Conservation (phyloP, 2,113 vertebrate species). For the Entelurus aequoreus region DNA sequence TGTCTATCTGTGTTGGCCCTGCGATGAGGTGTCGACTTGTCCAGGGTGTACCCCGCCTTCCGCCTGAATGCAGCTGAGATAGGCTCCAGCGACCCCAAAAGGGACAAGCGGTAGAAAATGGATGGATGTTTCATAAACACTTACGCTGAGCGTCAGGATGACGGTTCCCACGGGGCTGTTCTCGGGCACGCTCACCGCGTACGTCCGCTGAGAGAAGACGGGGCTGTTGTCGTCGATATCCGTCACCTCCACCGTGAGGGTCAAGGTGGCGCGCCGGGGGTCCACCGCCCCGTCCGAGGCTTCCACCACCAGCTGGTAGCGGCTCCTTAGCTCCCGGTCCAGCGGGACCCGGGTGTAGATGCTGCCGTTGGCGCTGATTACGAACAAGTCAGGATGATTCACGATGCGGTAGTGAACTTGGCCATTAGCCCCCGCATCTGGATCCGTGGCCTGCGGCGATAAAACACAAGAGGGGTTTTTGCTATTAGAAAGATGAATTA, state of each 20-base stretch:
- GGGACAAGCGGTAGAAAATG: too few species aligned
- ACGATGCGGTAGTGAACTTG: conserved; percentile 85
- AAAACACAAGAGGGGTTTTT: not conserved
- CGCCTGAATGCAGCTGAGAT: too few species aligned
- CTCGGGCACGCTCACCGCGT: conserved; percentile 82
- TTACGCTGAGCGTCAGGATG: conserved; percentile 82
- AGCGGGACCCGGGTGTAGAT: conserved; percentile 87
- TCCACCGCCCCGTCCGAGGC: conserved; percentile 86
- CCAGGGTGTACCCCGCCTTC: too few species aligned
- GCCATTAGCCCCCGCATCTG: conserved; percentile 86
- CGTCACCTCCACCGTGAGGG: conserved; percentile 75
- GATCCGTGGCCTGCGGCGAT: conserved; percentile 83
- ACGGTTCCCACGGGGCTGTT: conserved; percentile 83
- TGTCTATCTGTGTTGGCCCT: too few species aligned
- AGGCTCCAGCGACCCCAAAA: too few species aligned
- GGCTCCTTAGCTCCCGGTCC: conserved; percentile 79
- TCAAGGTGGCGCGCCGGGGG: conserved; percentile 78
- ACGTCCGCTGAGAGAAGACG: conserved; percentile 81
- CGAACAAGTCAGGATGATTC: conserved; percentile 82
- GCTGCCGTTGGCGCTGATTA: conserved; percentile 83
- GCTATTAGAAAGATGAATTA: conserved; percentile 2
- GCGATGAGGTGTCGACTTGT: too few species aligned
- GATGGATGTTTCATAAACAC: conserved; percentile 11
- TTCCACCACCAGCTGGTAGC: conserved; percentile 84
- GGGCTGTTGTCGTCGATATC: conserved; percentile 97